Conservation (phyloP, 64 coral and sea anemone species). For the Hydrozoanthus tunicans region DNA sequence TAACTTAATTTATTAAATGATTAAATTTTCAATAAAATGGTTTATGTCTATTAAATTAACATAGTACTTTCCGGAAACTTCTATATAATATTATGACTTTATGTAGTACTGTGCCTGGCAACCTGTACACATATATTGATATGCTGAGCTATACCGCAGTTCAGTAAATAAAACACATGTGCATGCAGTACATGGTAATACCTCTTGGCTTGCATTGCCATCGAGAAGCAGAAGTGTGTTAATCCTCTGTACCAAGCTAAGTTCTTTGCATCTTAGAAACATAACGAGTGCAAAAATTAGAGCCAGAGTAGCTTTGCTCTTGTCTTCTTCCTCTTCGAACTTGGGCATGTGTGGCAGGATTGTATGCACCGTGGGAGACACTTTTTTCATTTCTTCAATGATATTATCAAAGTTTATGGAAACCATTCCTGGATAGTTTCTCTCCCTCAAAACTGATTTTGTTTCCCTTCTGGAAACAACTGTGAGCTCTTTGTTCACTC, state of each 20-base stretch:
- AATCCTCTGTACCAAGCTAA: constrained; percentile 54
- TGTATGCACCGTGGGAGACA: constrained; percentile 44
- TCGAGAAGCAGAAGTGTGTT: constrained; percentile 55
- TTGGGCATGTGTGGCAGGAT: constrained; percentile 45
- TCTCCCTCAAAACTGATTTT: constrained; percentile 54
- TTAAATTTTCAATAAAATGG: constrained; percentile 20
- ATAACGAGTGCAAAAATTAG: constrained; percentile 46
- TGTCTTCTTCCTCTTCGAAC: constrained; percentile 24
- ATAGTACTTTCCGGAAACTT: constrained; percentile 8
- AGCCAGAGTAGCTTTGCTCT: constrained; percentile 50
- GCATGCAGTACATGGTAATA: not conserved
- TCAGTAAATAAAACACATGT: not conserved
- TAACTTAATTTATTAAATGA: not conserved
- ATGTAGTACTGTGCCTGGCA: not conserved
- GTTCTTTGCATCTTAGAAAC: constrained; percentile 60
- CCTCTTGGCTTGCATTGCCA: constrained; percentile 61
- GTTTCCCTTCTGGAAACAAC: constrained; percentile 46
- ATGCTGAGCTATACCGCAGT: not conserved
- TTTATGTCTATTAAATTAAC: not conserved
- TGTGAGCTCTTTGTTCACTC: constrained; percentile 57
- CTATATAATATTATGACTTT: not conserved
- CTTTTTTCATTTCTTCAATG: constrained; percentile 33
- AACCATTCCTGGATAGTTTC: constrained; percentile 51
- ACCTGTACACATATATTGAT: constrained; percentile 3
- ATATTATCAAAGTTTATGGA: constrained; percentile 54